Evolutionary conservation across 2,113 vertebrate species (phyloP).

Genomic region (Globicephala melas): DNA sequence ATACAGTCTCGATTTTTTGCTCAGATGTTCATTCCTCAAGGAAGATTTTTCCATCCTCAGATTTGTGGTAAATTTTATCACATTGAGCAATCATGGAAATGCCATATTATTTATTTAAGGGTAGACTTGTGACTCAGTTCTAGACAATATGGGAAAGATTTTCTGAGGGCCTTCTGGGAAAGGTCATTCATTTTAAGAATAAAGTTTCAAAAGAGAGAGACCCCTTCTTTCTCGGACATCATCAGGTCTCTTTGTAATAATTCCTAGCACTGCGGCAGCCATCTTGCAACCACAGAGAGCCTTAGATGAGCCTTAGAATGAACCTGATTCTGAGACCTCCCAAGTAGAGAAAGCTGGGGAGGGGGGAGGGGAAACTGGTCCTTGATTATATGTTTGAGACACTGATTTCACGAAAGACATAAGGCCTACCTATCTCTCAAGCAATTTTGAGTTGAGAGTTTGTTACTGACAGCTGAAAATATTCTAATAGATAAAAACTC

Average conservation of each 20-base stretch:
- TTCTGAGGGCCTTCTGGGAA: background rate
- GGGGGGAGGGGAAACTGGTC: background rate
- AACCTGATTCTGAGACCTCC: background rate
- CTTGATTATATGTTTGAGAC: background rate
- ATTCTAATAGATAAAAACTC: background rate
- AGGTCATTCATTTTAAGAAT: background rate
- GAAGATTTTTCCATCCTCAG: background rate
- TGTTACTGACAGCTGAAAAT: background rate
- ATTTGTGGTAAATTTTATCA: background rate
- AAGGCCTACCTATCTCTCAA: background rate
- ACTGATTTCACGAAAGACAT: background rate
- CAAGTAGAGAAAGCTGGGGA: background rate
- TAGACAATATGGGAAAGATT: background rate
- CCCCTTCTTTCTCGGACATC: background rate
- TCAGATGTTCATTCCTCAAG: background rate
- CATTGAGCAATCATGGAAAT: background rate
- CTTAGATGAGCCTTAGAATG: background rate
- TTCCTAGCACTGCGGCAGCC: background rate
- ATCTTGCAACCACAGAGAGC: background rate
- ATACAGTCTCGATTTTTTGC: background rate
- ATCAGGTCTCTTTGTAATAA: background rate
- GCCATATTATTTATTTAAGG: background rate
- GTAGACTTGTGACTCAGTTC: background rate
- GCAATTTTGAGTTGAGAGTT: background rate
- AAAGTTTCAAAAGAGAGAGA: background rate